Conservation (phyloP, 1,140 invertebrate genomes). For the Macrobrachium nipponense region DNA sequence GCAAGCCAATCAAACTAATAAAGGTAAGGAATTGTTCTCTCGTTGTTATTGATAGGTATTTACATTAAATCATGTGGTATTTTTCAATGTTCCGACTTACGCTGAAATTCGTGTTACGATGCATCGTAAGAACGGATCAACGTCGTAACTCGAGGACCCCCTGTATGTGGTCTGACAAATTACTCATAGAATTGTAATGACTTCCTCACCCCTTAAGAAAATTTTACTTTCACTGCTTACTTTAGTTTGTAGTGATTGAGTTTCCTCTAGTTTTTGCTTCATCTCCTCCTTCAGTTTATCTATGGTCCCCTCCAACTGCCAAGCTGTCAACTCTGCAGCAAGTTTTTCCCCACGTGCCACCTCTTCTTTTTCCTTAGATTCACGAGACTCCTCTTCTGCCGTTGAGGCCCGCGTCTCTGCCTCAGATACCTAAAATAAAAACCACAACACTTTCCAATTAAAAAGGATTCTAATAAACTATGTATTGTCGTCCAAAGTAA, state of each 20-base stretch:
- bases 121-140: no score
- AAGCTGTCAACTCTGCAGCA: slow-evolving; percentile 34
- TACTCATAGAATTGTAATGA: not conserved
- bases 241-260: slow-evolving; percentile 5
- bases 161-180: no score
- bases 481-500: no score
- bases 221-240: not conserved
- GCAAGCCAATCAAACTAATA: no score
- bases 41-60: no score
- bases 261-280: not conserved
- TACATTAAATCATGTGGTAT: no score
- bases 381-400: slow-evolving; percentile 16
- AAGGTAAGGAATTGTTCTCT: no score
- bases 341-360: slow-evolving; percentile 32
- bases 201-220: not conserved
- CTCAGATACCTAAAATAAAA: not conserved
- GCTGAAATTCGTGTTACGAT: no score
- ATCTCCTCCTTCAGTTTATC: slow-evolving; percentile 31
- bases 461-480: not conserved
- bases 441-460: no score
- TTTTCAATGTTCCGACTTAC: no score
- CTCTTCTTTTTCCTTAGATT: slow-evolving; percentile 36
- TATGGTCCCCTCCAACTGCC: slow-evolving; percentile 47
- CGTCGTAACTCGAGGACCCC: no score
- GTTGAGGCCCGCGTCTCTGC: not conserved